phyloP scores from a whole-genome alignment of 2,888 invertebrate genomes.

The Julus scandinavius region DNA sequence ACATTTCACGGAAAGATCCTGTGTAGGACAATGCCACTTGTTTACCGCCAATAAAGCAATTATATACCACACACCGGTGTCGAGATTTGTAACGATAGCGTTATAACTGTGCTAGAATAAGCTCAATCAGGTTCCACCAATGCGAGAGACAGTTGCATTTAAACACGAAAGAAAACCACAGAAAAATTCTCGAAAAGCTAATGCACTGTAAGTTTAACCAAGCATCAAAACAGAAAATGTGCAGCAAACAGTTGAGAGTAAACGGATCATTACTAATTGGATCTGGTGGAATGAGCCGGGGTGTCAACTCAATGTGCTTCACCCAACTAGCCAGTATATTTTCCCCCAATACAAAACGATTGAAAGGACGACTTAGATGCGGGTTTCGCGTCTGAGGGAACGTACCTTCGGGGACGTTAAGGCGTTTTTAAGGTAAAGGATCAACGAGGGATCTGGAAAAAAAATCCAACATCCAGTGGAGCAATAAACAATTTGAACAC shows the following conservation, averaged over 20 bases:
- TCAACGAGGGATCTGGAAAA: constrained; percentile 14
- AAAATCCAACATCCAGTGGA: constrained; percentile 30
- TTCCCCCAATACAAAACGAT: constrained; percentile 23
- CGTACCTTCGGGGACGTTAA: constrained; percentile 34
- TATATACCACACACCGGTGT: too few species aligned
- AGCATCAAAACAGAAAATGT: constrained; percentile 46
- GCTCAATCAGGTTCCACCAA: constrained; percentile 2
- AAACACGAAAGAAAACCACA: constrained; percentile 19
- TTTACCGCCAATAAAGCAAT: too few species aligned
- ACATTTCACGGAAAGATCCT: too few species aligned
- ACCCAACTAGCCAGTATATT: neutral
- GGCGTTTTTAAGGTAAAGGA: constrained; percentile 37
- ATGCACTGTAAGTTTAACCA: constrained; percentile 48
- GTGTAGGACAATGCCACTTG: too few species aligned
- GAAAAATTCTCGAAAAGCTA: constrained; percentile 29
- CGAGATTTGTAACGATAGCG: constrained; percentile 47
- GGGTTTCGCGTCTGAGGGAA: constrained; percentile 4
- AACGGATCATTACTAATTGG: constrained; percentile 54
- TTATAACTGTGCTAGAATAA: neutral
- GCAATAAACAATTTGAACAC: constrained; percentile 35
- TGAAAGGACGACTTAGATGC: constrained; percentile 2
- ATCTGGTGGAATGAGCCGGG: constrained; percentile 48
- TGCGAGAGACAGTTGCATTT: constrained; percentile 40
- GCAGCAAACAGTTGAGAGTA: constrained; percentile 29
- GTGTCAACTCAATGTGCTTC: constrained; percentile 38